Percentiles rank a stretch among this genome's conserved stretches.
These are phyloP conservation scores for Eulemur coronatus DNA, from an alignment of 2,797 vertebrate species.

Conservation along the genomic window DNA sequence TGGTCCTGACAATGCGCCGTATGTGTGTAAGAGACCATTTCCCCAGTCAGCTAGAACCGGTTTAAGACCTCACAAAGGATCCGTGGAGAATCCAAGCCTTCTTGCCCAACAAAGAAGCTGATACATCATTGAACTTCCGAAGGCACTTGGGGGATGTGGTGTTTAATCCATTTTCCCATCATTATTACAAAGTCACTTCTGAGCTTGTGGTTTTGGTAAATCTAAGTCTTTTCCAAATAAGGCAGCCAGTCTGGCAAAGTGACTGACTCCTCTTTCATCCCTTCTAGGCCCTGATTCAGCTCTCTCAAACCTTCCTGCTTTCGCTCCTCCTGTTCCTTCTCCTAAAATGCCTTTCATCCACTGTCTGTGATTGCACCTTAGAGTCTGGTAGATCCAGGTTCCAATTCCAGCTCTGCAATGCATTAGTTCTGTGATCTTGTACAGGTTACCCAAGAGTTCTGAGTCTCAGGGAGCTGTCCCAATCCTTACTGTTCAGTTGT, in stretches of 20 bases:
- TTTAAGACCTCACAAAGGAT: background rate
- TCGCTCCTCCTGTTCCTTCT: background rate
- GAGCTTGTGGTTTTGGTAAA: slow-evolving; percentile 28
- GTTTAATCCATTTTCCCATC: slow-evolving; percentile 38
- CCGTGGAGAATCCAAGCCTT: background rate
- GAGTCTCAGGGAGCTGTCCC: background rate
- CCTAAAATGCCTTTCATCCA: background rate
- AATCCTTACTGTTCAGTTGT: background rate
- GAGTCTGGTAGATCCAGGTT: background rate
- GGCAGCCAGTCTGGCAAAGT: background rate
- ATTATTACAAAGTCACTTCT: slow-evolving; percentile 11
- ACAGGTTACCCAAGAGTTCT: background rate
- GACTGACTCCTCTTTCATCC: background rate
- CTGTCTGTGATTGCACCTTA: background rate
- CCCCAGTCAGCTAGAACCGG: background rate
- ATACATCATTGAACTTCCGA: background rate
- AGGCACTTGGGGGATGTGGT: background rate
- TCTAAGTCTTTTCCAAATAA: slow-evolving; percentile 44
- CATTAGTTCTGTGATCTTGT: background rate
- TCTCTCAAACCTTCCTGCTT: background rate
- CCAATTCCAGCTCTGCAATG: background rate
- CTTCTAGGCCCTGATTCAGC: background rate
- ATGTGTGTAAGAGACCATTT: background rate
- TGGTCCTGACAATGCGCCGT: background rate
- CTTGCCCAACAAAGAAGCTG: background rate